These are phyloP conservation scores for Heliconius melpomene DNA, from an alignment of 1,140 invertebrate species.

Conservation along the genomic window DNA sequence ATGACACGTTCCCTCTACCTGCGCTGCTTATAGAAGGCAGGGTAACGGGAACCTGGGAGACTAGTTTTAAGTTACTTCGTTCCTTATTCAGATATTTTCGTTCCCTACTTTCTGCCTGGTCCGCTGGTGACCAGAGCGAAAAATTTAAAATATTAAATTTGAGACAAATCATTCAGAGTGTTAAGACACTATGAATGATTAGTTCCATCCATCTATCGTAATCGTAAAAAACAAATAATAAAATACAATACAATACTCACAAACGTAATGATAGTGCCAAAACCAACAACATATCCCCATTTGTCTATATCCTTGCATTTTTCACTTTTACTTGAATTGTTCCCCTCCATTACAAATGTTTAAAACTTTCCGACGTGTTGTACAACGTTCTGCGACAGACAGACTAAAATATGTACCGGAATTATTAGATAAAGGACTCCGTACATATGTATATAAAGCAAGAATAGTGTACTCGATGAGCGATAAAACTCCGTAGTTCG, in stretches of 20 bases:
- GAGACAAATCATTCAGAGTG: not conserved
- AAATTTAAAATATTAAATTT: no score
- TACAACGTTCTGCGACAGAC: constrained; percentile 18
- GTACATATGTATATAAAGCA: not conserved
- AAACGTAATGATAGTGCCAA: constrained; percentile 82
- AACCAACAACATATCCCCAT: constrained; percentile 84
- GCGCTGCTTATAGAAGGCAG: no score
- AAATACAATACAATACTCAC: constrained; percentile 76
- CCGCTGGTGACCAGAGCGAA: no score
- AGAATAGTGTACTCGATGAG: not conserved
- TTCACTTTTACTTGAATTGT: constrained; percentile 18
- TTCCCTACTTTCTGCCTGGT: no score
- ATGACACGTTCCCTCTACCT: no score
- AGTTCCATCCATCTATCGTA: no score
- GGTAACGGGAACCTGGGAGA: no score
- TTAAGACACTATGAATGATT: no score
- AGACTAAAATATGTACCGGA: constrained; percentile 21
- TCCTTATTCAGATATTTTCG: no score
- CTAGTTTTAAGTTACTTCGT: no score
- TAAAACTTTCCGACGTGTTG: constrained; percentile 12
- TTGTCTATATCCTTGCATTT: constrained; percentile 59
- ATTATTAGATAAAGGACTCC: constrained; percentile 30
- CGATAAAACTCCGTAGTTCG: constrained; percentile 34
- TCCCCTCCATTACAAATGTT: constrained; percentile 27
- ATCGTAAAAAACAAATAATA: no score